Base-by-base conservation (phyloP, 2,797 vertebrate genomes). In the Sardinella longiceps region DNA sequence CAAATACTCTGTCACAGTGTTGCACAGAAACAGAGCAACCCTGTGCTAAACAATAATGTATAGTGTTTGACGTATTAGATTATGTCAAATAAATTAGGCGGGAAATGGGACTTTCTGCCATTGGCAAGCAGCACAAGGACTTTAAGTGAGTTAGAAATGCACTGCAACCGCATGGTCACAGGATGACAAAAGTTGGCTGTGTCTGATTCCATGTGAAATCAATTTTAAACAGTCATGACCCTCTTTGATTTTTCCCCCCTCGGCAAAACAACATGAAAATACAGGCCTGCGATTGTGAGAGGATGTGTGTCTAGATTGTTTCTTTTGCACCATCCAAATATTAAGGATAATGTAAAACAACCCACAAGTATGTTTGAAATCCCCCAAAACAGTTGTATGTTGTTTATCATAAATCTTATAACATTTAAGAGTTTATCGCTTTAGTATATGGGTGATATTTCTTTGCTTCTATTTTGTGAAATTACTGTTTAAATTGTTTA, bases 221-320 rank as follows among this genome's bases (percentile, higher is more conserved):
- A 82, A 70, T 85, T 85, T 81, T 58, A 85, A 48, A 80, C 74
- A 82, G 80, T 85, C 81, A 85, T 82, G 84, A 85, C 77, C 63
- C 58, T 74, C 66, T 74, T 58, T 86, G 10, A 84, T 83, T 84
- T 53, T 37, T 58, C 56, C 51, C 70, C 23, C 30, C n/a, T 81
- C 81, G 82, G 86, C 83, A 46, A 58, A 39, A 18, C 30, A 39
- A 3, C 30, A 74, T 74, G 3, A 18, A 37, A 15, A 39, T 37
- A 74, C 15, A 33, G 66, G 14, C 30, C 14, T 28, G 66, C 39
- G 66, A 30, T 74, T 18, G 30, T 9, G 66, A 74, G 14, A 20
- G 20, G 66, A 37, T 74, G 14, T 74, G 30, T 74, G 66, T 74
- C 30, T 20, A 33, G 30, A 37, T 37, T 74, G 66, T 74, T 70